Evolutionary conservation across 1,140 invertebrate genomes (phyloP), one percentile per base, ranked within the genome.

Genomic region (Hydropsyche tenuis): DNA sequence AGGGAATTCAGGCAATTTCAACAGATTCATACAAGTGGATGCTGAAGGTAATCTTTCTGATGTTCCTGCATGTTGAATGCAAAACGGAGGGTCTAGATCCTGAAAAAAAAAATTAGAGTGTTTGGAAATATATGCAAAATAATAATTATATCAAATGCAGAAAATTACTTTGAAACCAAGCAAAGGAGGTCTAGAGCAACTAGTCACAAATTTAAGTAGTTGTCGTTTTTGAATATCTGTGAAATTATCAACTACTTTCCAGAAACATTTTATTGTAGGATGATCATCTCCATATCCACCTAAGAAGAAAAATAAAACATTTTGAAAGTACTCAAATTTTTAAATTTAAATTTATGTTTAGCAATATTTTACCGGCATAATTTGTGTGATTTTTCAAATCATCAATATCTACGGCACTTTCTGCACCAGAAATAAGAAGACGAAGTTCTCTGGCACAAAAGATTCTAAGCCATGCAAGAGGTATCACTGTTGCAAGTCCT

Each of bases 21-120:
- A 84, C 48, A 99, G 88, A 87, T 99, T 99, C 91, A 99, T 96
- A 83, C 97, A 99, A 14, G 97, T 99, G 81, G 94, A 96, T 5
- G 97, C 94, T 37, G 96, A 96, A 0, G 97, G 96, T 76, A 99
- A 87, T 22, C 96, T 89, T 80, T 97, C 93, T 60, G 90, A 86
- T 45, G 91, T 91, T 14, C 95, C 96, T 22, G 93, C 94, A 77
- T 93, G 91, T 81, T 98, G 96, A 79, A 99, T 96, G 80, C 95
- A 96, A 83, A 99, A 97, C 12, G 93, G 91, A 42, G 96, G 97
- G 85, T 96, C 93, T 46, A 99, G 83, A 82, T 98, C 95, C 93
- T 96, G 16, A 7, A 48, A n/a, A 6, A 48, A 48, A 48, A 7
- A 48, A 69, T 27, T 0, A 72, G 30, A 48, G 45, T 14, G 4